Percentiles rank a stretch among this genome's conserved stretches.
These are phyloP conservation scores for Myotis daubentonii DNA, from an alignment of 2,797 vertebrate genomes.

Conservation along the genomic window DNA sequence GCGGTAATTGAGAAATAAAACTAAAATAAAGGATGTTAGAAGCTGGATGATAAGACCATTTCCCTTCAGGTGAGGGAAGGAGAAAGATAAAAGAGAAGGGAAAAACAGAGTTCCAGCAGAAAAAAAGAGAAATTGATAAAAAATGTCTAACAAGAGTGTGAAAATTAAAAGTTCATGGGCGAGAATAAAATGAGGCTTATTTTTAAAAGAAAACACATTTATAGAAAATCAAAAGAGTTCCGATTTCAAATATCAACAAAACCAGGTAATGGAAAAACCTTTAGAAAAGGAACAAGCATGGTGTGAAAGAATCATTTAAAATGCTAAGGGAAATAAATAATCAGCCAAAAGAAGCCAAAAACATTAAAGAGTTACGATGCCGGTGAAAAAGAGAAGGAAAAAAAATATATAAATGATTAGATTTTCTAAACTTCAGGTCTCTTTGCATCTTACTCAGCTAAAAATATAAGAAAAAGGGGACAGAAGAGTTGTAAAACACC, in stretches of 20 bases:
- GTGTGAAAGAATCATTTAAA: not conserved
- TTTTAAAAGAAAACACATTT: slow-evolving; percentile 9
- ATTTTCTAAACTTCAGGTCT: slow-evolving; percentile 4
- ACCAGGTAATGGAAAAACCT: not conserved
- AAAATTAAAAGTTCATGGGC: not conserved
- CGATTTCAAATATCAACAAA: not conserved
- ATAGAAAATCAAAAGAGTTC: not conserved
- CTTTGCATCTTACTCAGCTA: not conserved
- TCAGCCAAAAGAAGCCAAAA: not conserved
- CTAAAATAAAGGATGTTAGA: not conserved
- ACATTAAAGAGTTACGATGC: not conserved
- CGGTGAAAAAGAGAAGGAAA: not conserved
- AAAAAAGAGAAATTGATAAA: not conserved
- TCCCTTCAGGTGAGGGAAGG: not conserved
- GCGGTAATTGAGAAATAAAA: not conserved
- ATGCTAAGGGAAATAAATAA: not conserved
- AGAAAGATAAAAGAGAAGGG: not conserved
- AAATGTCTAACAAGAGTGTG: not conserved
- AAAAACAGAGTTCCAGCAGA: not conserved
- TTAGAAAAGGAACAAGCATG: not conserved
- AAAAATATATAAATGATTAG: not conserved
- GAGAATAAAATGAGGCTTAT: not conserved
- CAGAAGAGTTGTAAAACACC: not conserved
- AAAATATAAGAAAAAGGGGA: not conserved
- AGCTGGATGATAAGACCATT: not conserved